Evolutionary conservation across 2,113 vertebrate species (phyloP), one percentile per base, ranked within the genome.

Genomic region (Odontophorus gujanensis): DNA sequence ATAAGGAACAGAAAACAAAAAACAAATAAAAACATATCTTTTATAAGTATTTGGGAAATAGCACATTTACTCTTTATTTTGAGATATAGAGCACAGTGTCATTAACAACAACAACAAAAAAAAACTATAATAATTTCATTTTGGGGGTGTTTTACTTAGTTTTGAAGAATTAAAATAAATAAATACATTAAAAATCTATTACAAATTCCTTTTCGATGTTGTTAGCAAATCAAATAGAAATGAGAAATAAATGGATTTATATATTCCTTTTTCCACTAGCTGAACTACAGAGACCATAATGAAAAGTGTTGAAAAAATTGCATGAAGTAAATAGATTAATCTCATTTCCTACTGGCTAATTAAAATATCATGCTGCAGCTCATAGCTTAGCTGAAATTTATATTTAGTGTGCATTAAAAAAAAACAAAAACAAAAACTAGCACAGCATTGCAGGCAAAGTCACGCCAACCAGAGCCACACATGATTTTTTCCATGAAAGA

Each of bases 1-100:
- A 79, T 77, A 82, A 88, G 18, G 62, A 94, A 96, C 96, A 84
- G 73, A 87, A 40, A 40, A 40, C 40, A 94, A 96, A 59, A n/a
- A n/a, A n/a, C n/a, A n/a, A n/a, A 38, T 9, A 95, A 96, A 95
- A 81, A 13, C 1, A n/a, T 66, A 81, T 10, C 4, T 22, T 85
- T 96, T 94, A 95, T 40, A 69, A 22, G 59, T 40, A 74, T 80
- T 85, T 95, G 72, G n/a, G 74, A 83, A 45, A 40, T 17, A 81
- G 5, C 30, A 53, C n/a, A 38, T 93, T 96, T 80, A 71, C 57
- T 43, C n/a, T 94, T 89, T 75, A 42, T 87, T 79, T 76, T 87
- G 58, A 73, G 40, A 25, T 43, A 32, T 25, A 71, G 65, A 65
- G 43, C 47, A 83, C 17, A 13, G 28, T 48, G 63, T 26, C 40